phyloP scores from a whole-genome alignment of 2,888 invertebrate species.

The Macrosoma leucophasiata region DNA sequence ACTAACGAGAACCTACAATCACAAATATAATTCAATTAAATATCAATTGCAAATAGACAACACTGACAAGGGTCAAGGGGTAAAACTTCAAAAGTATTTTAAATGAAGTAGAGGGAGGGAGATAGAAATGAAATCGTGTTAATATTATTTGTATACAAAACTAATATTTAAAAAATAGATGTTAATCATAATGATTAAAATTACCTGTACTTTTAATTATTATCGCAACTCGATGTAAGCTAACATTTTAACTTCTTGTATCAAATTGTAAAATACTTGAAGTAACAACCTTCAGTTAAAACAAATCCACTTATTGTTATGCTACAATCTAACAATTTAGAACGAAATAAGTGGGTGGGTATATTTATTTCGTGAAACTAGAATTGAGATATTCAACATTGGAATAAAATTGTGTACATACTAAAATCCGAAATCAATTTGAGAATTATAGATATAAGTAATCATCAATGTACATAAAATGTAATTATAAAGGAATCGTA shows the following conservation, averaged over 20 bases:
- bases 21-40: conserved; percentile 6
- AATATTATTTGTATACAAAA: conserved; percentile 57
- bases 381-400: no score
- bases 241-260: conserved; percentile 51
- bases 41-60: conserved; percentile 14
- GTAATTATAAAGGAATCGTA: no score
- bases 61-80: conserved; percentile 17
- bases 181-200: conserved; percentile 60
- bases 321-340: no score
- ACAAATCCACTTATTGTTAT: no score
- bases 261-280: conserved; percentile 54
- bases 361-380: no score
- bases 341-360: no score
- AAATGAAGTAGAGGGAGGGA: conserved; percentile 35
- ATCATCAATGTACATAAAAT: no score
- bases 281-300: conserved; percentile 32
- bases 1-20: conserved; percentile 2
- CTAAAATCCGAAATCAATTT: no score
- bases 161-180: conserved; percentile 60
- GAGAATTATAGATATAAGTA: no score
- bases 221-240: conserved; percentile 69
- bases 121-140: conserved; percentile 49
- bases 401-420: no score
- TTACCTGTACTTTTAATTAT: conserved; percentile 67
- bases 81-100: conserved; percentile 28